Evolutionary conservation across 2,797 vertebrate genomes (phyloP).

Genomic region (Momotus momota): DNA sequence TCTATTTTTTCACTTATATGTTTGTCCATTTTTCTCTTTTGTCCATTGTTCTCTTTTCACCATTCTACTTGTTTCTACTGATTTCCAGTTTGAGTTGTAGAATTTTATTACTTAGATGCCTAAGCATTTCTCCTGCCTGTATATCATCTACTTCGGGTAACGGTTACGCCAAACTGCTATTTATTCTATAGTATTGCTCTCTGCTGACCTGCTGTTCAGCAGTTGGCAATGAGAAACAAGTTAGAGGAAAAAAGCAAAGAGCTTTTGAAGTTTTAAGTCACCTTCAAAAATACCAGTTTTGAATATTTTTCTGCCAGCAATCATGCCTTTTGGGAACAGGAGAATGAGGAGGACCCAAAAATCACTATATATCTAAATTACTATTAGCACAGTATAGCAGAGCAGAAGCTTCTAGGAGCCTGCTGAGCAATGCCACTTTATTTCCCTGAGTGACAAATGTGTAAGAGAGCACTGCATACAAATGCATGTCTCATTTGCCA

Average conservation of each 20-base stretch:
- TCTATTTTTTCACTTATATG: not conserved
- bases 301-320: constrained; percentile 35
- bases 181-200: not conserved
- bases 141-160: not conserved
- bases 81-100: not conserved
- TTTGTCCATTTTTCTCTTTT: not conserved
- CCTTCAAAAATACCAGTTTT: not conserved
- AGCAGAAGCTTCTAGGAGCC: not conserved
- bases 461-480: not conserved
- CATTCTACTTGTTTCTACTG: not conserved
- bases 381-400: not conserved
- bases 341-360: constrained; percentile 16
- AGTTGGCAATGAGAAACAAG: not conserved
- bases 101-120: not conserved
- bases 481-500: not conserved
- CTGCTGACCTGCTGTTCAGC: not conserved
- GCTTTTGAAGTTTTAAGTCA: constrained; percentile 7
- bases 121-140: not conserved
- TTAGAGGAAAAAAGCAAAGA: too few relatives aligned
- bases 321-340: not conserved
- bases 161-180: not conserved
- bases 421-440: not conserved
- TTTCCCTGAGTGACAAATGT: not conserved
- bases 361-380: not conserved
- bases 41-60: not conserved